These are phyloP conservation scores for Anorthoa munda DNA, from an alignment of 2,888 invertebrate species.

Conservation along the genomic window DNA sequence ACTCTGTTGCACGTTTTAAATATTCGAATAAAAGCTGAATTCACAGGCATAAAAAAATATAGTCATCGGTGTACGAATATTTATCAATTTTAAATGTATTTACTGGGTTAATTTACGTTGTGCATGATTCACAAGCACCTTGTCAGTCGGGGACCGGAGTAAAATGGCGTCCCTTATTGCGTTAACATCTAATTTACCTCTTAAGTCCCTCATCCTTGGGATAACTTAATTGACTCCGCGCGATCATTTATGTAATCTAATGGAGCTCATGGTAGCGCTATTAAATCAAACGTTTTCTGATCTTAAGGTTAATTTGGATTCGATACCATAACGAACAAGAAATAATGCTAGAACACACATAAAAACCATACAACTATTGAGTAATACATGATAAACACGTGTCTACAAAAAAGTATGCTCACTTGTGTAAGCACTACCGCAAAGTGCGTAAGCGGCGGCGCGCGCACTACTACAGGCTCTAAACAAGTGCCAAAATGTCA, in stretches of 20 bases:
- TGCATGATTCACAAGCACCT: conserved; percentile 34
- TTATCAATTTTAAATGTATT: neutral
- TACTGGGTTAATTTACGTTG: neutral
- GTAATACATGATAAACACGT: no score
- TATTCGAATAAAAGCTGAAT: neutral
- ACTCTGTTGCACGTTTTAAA: no score
- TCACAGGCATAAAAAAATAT: conserved; percentile 1
- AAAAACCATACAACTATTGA: no score
- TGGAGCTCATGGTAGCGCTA: conserved; percentile 43
- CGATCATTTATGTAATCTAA: conserved; percentile 67
- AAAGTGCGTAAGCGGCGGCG: no score
- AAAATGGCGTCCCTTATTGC: conserved; percentile 72
- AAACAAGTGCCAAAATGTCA: no score
- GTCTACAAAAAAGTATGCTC: no score
- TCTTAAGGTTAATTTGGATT: no score
- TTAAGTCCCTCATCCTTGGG: conserved; percentile 73
- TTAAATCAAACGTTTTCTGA: conserved; percentile 30
- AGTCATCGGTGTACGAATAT: no score
- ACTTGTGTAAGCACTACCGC: no score
- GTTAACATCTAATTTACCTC: conserved; percentile 78
- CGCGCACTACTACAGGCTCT: no score
- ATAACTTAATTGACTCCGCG: conserved; percentile 70
- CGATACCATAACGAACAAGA: no score
- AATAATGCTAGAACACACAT: no score
- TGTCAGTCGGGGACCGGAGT: conserved; percentile 29